Conservation (phyloP, 2,888 invertebrate species). For the Chaitophorus viminalis region DNA sequence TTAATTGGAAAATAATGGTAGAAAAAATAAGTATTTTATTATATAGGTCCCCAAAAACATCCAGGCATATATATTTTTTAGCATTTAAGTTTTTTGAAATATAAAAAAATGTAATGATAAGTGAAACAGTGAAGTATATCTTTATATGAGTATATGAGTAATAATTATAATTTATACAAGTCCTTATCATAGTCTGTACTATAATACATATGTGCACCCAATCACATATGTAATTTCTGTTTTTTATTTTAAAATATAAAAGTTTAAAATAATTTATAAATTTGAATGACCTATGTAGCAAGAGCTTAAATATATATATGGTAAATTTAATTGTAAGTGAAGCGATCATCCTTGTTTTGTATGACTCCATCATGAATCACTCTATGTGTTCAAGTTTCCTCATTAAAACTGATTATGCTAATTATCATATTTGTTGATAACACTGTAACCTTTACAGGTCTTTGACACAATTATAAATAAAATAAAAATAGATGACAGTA, state of each 20-base stretch:
- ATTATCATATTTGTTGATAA: not conserved
- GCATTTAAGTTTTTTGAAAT: not conserved
- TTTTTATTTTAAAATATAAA: not conserved
- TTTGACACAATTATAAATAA: not conserved
- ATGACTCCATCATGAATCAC: not conserved
- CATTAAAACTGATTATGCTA: not conserved
- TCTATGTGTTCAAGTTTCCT: not conserved
- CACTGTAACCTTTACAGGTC: not conserved
- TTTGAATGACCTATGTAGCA: too few relatives aligned
- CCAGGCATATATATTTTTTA: not conserved
- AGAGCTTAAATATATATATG: too few relatives aligned
- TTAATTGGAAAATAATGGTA: not conserved
- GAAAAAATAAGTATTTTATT: not conserved
- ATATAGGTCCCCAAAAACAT: not conserved
- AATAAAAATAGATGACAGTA: not conserved
- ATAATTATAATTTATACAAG: not conserved
- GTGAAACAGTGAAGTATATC: not conserved
- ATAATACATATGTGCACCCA: not conserved
- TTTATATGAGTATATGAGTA: not conserved
- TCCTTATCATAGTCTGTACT: not conserved
- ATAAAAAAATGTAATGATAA: not conserved
- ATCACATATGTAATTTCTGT: not conserved
- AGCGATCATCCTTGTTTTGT: too few relatives aligned
- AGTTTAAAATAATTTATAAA: too few relatives aligned
- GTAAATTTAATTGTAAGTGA: too few relatives aligned